Evolutionary conservation across 92 coral and sea anemone genomes (phyloP).

Genomic region (Anthopleura xanthogrammica): DNA sequence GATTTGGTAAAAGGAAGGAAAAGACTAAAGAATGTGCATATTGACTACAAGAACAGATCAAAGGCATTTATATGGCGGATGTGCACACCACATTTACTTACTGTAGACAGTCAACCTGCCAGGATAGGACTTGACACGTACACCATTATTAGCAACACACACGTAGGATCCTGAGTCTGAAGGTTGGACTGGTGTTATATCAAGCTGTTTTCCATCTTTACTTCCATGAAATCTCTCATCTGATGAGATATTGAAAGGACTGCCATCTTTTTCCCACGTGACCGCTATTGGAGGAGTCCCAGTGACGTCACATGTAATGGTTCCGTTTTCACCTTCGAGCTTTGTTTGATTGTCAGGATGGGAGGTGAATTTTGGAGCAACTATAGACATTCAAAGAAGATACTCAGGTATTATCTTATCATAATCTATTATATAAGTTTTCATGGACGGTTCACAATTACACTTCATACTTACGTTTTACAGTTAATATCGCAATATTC

Average conservation of each 20-base stretch:
- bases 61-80: too few species aligned
- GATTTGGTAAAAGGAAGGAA: too few species aligned
- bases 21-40: too few species aligned
- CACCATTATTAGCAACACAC: constrained; percentile 34
- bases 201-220: constrained; percentile 1
- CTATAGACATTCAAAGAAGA: background rate
- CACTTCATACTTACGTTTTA: too few species aligned
- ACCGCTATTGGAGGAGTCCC: constrained; percentile 9
- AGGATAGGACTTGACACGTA: background rate
- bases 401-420: too few species aligned
- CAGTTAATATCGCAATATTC: background rate
- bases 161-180: constrained; percentile 34
- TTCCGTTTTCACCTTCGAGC: constrained; percentile 5
- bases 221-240: background rate
- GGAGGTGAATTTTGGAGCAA: background rate
- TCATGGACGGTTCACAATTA: too few species aligned
- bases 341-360: constrained; percentile 1
- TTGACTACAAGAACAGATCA: too few species aligned
- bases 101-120: background rate
- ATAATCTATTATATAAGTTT: too few species aligned
- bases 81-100: background rate
- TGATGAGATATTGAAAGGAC: background rate
- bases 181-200: constrained; percentile 13
- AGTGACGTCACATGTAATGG: constrained; percentile 9
- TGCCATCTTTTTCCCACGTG: constrained; percentile 12